A percentile compares a stretch with the other conserved stretches of the same genome.
These are phyloP conservation scores for Drosophila mimica DNA, from an alignment of 2,888 invertebrate genomes.

Conservation along the genomic window DNA sequence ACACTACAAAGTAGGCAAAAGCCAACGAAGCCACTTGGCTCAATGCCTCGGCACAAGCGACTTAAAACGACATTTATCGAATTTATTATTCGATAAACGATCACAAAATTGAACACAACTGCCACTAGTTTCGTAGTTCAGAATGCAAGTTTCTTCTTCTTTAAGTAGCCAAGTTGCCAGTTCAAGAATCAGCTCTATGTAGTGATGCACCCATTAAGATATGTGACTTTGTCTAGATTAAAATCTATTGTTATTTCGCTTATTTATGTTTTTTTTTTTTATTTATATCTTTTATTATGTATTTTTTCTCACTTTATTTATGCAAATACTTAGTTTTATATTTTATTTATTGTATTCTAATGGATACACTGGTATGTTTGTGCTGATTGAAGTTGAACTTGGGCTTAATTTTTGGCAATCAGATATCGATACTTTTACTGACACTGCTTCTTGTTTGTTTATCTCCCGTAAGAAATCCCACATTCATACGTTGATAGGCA, in stretches of 20 bases:
- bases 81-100: slow-evolving; percentile 1
- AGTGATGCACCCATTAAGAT: background rate
- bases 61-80: background rate
- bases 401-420: background rate
- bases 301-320: no score
- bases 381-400: background rate
- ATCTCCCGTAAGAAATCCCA: background rate
- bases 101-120: background rate
- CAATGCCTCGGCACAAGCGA: background rate
- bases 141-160: background rate
- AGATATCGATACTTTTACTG: background rate
- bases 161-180: background rate
- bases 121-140: background rate
- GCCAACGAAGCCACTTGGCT: background rate
- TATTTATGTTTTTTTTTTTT: no score
- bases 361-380: background rate
- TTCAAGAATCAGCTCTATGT: background rate
- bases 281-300: no score
- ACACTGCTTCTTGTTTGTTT: background rate
- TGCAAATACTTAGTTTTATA: background rate
- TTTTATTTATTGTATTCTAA: background rate
- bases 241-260: no score
- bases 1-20: slow-evolving; percentile 43
- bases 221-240: no score
- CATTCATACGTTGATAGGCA: background rate